Percentiles rank a stretch among this genome's conserved stretches.
Evolutionary conservation across 2,113 vertebrate genomes (phyloP).

Genomic region (Sebastes fasciatus): DNA sequence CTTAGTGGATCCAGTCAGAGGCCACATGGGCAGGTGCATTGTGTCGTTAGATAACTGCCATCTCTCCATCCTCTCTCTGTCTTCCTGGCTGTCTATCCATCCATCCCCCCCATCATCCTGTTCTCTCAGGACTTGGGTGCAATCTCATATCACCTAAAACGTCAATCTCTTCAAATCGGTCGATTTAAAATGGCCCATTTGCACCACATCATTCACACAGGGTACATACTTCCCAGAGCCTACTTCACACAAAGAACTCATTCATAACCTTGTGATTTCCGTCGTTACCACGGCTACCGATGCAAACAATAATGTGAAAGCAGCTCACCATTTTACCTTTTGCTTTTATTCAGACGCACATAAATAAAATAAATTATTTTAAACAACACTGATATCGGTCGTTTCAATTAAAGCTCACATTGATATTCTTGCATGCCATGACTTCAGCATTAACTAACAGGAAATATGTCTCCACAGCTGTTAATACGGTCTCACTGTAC

Average conservation of each 20-base stretch:
- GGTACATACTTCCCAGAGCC: background rate
- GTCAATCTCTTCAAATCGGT: background rate
- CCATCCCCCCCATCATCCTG: too few species aligned
- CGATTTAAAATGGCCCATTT: background rate
- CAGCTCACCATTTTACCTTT: slow-evolving; percentile 5
- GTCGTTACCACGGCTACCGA: background rate
- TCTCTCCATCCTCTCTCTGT: background rate
- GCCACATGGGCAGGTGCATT: too few species aligned
- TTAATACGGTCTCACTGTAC: background rate
- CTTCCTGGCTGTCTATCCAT: background rate
- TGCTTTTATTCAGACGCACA: slow-evolving; percentile 56
- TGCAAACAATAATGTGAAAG: background rate
- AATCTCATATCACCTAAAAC: slow-evolving; percentile 1
- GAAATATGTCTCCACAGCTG: background rate
- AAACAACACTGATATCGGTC: slow-evolving; percentile 32
- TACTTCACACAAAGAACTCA: background rate
- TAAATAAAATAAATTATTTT: slow-evolving; percentile 22
- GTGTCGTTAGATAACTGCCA: background rate
- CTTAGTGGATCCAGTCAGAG: too few species aligned
- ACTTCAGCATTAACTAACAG: background rate
- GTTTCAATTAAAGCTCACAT: slow-evolving; percentile 23
- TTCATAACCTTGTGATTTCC: background rate
- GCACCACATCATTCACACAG: background rate
- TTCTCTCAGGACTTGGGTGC: slow-evolving; percentile 1
- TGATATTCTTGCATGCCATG: slow-evolving; percentile 24